Evolutionary conservation across 2,113 vertebrate species (phyloP), one percentile per base, ranked within the genome.

Genomic region (Odontophorus gujanensis): DNA sequence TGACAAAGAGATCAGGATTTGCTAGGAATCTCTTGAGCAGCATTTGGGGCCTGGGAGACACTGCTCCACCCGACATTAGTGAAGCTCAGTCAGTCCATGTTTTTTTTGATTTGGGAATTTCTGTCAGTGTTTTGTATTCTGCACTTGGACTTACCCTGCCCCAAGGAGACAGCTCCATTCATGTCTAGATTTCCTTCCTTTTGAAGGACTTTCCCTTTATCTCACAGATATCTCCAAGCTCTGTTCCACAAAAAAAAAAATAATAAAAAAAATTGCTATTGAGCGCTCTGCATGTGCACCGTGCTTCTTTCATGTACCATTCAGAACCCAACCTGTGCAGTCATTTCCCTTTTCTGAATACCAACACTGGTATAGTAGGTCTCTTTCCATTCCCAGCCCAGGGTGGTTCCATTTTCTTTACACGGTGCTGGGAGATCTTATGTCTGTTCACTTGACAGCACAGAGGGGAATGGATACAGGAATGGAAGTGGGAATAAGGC

Each of bases 1-100:
- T 71, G 67, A 58, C 66, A 89, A 93, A 93, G 53, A 82, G 85
- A 80, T 79, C 72, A 36, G 65, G 62, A 25, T 93, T 89, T 91
- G 10, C 47, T 89, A 26, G 34, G 47, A 20, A 69, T 71, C 7
- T 53, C 51, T 77, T 88, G 71, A 82, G 71, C 43, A 72, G 59
- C 65, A 34, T 30, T 78, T 75, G 79, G 25, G 13, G 34, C 43
- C 40, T 77, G 34, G 38, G 19, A 80, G 32, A 59, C 17, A 16
- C 42, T 34, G 69, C 75, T 81, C 85, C 42, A 65, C 47, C 38
- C 22, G 11, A 4, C 67, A 75, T 69, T 67, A 36, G 34, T 76
- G 89, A 72, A 87, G 20, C 13, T 68, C 43, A 69, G 26, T 76
- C 42, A 73, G 36, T 72, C 83, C 82, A 69, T 6, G 83, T 68